phyloP scores from a whole-genome alignment of 2,797 vertebrate species.

The Fistularia tabacaria region DNA sequence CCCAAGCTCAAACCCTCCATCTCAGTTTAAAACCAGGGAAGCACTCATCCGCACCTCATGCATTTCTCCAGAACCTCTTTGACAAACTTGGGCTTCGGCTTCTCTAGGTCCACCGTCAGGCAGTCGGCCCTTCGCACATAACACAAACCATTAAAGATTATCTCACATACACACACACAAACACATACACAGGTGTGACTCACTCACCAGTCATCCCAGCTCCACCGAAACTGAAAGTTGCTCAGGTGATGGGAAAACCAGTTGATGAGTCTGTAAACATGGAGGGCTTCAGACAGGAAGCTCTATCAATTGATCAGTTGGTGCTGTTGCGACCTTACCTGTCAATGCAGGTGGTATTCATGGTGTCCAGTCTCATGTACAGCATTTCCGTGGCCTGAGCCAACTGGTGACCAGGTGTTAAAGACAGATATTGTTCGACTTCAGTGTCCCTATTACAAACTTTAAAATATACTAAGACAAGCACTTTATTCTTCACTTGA shows the following conservation, averaged over 20 bases:
- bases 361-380: conserved; percentile 96
- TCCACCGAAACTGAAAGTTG: conserved; percentile 98
- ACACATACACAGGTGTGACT: not conserved
- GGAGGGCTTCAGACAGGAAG: not conserved
- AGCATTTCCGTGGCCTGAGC: conserved; percentile 98
- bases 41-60: conserved; percentile 80
- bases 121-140: conserved; percentile 85
- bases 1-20: too few relatives aligned
- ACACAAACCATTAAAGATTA: not conserved
- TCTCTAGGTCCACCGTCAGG: conserved; percentile 86
- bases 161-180: not conserved
- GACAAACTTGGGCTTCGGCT: conserved; percentile 96
- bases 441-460: too few relatives aligned
- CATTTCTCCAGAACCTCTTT: conserved; percentile 95
- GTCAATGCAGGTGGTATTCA: conserved; percentile 95
- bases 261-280: conserved; percentile 79
- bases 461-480: too few relatives aligned
- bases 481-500: too few relatives aligned
- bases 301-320: accelerated
- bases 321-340: conserved; percentile 63
- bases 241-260: conserved; percentile 99
- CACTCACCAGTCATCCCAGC: conserved; percentile 98
- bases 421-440: too few relatives aligned
- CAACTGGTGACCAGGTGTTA: conserved; percentile 70
- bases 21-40: not conserved